Percentiles rank a stretch among this genome's conserved stretches.
Conservation (phyloP, 2,888 invertebrate genomes). For the Pachydiplax longipennis region DNA sequence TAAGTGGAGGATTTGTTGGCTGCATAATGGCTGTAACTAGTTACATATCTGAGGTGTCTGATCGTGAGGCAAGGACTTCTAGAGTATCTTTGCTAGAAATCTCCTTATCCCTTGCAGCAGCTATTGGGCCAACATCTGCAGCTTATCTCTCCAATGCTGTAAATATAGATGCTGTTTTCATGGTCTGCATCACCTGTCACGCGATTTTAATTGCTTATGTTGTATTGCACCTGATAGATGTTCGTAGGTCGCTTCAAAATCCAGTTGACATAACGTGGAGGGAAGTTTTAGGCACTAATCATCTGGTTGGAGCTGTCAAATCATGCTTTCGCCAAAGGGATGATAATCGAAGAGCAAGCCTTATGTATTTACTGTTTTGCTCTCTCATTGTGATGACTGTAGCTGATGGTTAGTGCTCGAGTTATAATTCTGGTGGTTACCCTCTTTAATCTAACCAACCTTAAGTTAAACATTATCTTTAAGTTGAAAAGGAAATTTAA, state of each 20-base stretch:
- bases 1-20: constrained; percentile 59
- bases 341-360: constrained; percentile 50
- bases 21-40: constrained; percentile 57
- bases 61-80: constrained; percentile 56
- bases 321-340: constrained; percentile 52
- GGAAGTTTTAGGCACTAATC: constrained; percentile 25
- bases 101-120: constrained; percentile 60
- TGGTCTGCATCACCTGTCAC: constrained; percentile 55
- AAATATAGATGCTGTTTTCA: constrained; percentile 57
- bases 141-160: constrained; percentile 57
- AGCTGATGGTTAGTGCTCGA: constrained; percentile 52
- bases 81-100: constrained; percentile 60
- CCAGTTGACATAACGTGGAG: not conserved
- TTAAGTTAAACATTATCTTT: too few species aligned
- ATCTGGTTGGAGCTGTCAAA: constrained; percentile 52
- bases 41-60: constrained; percentile 58
- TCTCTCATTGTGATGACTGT: constrained; percentile 53
- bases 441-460: too few species aligned
- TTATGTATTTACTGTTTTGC: constrained; percentile 52
- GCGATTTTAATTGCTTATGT: constrained; percentile 57
- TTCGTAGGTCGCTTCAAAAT: not conserved
- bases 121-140: constrained; percentile 58
- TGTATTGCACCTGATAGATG: constrained; percentile 53
- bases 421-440: not conserved
- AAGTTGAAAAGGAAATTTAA: too few species aligned